phyloP scores from a whole-genome alignment of 92 coral and sea anemone species.

The Palythoa grandis region DNA sequence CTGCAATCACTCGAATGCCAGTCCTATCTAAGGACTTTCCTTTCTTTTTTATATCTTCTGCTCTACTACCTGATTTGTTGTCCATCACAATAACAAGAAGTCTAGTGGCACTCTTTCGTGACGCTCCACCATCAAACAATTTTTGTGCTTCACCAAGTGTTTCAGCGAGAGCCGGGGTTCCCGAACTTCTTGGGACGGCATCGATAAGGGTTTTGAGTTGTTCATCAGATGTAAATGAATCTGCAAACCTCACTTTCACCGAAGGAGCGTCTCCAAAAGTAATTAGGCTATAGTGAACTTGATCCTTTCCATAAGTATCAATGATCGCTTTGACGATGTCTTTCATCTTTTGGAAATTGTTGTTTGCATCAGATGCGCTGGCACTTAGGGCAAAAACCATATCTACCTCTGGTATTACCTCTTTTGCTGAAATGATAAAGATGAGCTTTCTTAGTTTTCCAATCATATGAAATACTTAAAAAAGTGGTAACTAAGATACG shows the following conservation, averaged over 20 bases:
- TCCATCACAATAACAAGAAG: slow-evolving; percentile 80
- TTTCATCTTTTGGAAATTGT: slow-evolving; percentile 43
- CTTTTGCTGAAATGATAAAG: slow-evolving; percentile 34
- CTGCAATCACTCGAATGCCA: slow-evolving; percentile 80
- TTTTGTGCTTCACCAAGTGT: slow-evolving; percentile 53
- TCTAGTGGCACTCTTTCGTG: slow-evolving; percentile 73
- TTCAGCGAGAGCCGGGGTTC: slow-evolving; percentile 43
- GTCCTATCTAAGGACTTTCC: slow-evolving; percentile 67
- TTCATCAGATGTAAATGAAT: slow-evolving; percentile 28
- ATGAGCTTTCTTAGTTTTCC: background rate
- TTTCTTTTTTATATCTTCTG: slow-evolving; percentile 56
- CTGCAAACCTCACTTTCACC: slow-evolving; percentile 45
- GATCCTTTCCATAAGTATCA: slow-evolving; percentile 38
- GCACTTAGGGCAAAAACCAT: slow-evolving; percentile 58
- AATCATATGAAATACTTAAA: background rate
- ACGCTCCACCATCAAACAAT: slow-evolving; percentile 49
- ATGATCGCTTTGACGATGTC: slow-evolving; percentile 46
- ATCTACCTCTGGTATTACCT: slow-evolving; percentile 39
- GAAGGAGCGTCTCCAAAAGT: slow-evolving; percentile 44
- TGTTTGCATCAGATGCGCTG: slow-evolving; percentile 36
- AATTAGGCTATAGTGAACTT: slow-evolving; percentile 47
- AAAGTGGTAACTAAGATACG: background rate
- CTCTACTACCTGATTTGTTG: slow-evolving; percentile 67
- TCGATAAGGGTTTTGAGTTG: slow-evolving; percentile 32
- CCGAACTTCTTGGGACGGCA: slow-evolving; percentile 42